Percentiles rank a stretch among this genome's conserved stretches.
Conservation (phyloP, 2,888 invertebrate genomes). For the Calameuta filiformis region DNA sequence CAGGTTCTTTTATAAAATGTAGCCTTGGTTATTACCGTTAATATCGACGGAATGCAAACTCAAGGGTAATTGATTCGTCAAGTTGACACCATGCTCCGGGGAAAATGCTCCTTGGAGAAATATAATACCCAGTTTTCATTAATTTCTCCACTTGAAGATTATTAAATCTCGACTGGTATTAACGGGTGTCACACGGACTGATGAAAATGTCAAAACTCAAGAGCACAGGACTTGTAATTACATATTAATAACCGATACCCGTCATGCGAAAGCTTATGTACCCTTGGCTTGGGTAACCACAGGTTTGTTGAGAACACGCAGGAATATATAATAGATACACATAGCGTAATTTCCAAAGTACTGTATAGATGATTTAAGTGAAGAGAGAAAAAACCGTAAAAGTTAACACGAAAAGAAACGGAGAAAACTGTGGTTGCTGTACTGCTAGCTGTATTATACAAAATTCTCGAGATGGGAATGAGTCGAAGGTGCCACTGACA, state of each 20-base stretch:
- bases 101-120: background rate
- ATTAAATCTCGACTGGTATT: background rate
- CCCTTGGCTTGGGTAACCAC: background rate
- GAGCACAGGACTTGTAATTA: conserved; percentile 38
- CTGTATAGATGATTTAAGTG: background rate
- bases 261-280: background rate
- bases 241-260: conserved; percentile 38
- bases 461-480: background rate
- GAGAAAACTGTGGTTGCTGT: background rate
- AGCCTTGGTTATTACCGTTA: background rate
- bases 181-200: conserved; percentile 25
- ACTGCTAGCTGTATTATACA: background rate
- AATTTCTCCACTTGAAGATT: background rate
- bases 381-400: background rate
- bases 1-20: background rate
- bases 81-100: background rate
- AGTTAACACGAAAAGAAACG: conserved; percentile 11
- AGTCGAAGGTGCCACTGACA: background rate
- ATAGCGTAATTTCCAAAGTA: background rate
- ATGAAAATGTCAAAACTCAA: conserved; percentile 47
- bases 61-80: background rate
- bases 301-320: background rate
- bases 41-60: background rate
- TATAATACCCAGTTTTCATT: background rate
- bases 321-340: background rate